Conservation (phyloP, 2,888 invertebrate species). For the Saturnia pavonia region DNA sequence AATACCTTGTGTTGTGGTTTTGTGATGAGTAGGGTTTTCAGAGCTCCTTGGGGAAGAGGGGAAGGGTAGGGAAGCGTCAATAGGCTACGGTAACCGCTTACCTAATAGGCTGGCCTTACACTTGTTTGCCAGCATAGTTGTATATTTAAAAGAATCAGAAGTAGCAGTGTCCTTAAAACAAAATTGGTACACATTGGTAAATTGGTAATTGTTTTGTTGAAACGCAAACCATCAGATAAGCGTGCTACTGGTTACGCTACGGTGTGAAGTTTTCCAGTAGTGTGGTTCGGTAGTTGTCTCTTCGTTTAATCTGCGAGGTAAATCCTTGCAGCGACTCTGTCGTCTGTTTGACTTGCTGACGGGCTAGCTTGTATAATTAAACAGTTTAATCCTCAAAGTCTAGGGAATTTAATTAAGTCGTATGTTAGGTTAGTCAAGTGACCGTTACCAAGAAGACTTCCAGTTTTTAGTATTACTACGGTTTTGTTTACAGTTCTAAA, state of each 20-base stretch:
- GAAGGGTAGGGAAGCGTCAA: too few species aligned
- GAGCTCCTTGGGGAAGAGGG: too few species aligned
- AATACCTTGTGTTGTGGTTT: too few species aligned
- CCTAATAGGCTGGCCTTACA: too few species aligned
- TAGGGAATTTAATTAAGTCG: constrained; percentile 5
- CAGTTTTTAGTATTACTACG: neutral
- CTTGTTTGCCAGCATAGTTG: too few species aligned
- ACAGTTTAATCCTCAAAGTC: constrained; percentile 30
- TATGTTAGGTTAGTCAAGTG: constrained; percentile 3
- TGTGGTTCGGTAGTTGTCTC: constrained; percentile 39
- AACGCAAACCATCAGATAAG: neutral
- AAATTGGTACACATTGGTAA: too few species aligned
- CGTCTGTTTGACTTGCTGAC: constrained; percentile 35
- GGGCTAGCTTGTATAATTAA: constrained; percentile 33
- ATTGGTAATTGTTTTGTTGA: too few species aligned
- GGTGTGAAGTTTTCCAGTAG: constrained; percentile 31
- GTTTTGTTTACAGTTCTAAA: neutral
- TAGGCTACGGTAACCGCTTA: too few species aligned
- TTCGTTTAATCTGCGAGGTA: constrained; percentile 35
- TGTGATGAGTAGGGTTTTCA: too few species aligned
- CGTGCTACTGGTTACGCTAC: constrained; percentile 22
- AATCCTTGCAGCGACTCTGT: constrained; percentile 41
- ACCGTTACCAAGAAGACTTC: neutral
- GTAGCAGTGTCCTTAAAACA: too few species aligned
- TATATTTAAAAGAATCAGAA: too few species aligned